A percentile compares a stretch with the other conserved stretches of the same genome.
phyloP scores from a whole-genome alignment of 2,888 invertebrate species.

The Lasioglossum vierecki region DNA sequence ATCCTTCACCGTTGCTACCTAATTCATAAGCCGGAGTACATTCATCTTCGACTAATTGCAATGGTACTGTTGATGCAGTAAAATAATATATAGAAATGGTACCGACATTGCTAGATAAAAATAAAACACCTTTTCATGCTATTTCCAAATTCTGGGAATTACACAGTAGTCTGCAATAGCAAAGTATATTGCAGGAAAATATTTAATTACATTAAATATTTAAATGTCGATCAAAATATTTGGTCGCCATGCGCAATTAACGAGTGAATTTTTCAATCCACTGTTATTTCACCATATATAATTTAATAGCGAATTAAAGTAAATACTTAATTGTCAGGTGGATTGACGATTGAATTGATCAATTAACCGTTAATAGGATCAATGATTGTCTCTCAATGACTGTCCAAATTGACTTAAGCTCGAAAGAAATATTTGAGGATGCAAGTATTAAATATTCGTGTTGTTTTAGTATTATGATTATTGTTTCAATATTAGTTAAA shows the following conservation, averaged over 20 bases:
- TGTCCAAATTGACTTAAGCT: neutral
- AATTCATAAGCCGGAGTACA: neutral
- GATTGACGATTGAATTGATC: neutral
- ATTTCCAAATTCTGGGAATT: neutral
- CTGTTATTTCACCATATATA: neutral
- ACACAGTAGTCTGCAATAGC: neutral
- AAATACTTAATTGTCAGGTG: neutral
- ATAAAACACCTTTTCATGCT: neutral
- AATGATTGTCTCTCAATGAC: neutral
- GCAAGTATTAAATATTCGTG: neutral
- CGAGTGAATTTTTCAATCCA: neutral
- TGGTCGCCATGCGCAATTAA: neutral
- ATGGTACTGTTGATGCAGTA: neutral
- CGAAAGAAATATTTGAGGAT: neutral
- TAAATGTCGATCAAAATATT: neutral
- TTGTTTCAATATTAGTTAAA: neutral
- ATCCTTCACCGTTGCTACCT: neutral
- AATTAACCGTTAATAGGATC: neutral
- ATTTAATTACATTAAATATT: neutral
- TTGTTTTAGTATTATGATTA: neutral
- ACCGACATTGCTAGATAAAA: neutral
- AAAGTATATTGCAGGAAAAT: neutral
- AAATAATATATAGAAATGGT: neutral
- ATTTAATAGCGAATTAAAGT: neutral
- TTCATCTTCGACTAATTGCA: neutral